Conservation (phyloP, 2,113 vertebrate species). For the Thomomys bottae region DNA sequence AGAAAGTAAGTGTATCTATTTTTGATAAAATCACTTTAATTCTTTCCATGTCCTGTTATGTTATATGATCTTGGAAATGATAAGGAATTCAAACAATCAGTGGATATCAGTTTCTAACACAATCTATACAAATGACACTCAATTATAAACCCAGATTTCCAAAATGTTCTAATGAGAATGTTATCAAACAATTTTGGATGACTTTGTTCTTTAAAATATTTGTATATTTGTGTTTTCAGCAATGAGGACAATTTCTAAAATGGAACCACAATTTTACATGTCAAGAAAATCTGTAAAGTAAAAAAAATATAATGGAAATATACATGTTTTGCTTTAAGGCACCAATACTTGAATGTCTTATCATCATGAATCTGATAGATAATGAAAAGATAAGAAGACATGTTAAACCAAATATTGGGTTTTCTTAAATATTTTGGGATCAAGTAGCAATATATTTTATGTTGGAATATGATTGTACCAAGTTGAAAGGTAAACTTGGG, state of each 20-base stretch:
- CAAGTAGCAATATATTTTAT: neutral
- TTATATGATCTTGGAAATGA: neutral
- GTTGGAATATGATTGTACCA: neutral
- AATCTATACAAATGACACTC: neutral
- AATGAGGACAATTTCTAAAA: slow-evolving; percentile 11
- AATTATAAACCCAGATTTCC: neutral
- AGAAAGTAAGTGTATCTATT: neutral
- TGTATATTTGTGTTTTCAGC: neutral
- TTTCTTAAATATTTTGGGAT: neutral
- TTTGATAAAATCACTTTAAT: neutral
- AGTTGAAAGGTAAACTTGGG: neutral
- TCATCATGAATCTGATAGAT: slow-evolving; percentile 21
- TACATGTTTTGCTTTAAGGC: neutral
- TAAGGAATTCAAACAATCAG: slow-evolving; percentile 9
- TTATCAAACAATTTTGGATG: neutral
- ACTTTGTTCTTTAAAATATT: slow-evolving; percentile 5
- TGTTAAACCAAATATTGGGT: neutral
- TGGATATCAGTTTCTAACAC: neutral
- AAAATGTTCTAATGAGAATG: slow-evolving; percentile 6
- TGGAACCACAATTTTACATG: slow-evolving; percentile 21
- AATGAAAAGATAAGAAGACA: neutral
- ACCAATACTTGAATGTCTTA: neutral
- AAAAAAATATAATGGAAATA: neutral
- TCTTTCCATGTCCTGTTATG: neutral
- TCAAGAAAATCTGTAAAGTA: neutral